phyloP scores from a whole-genome alignment of 2,888 invertebrate genomes.

The Caprella mutica region DNA sequence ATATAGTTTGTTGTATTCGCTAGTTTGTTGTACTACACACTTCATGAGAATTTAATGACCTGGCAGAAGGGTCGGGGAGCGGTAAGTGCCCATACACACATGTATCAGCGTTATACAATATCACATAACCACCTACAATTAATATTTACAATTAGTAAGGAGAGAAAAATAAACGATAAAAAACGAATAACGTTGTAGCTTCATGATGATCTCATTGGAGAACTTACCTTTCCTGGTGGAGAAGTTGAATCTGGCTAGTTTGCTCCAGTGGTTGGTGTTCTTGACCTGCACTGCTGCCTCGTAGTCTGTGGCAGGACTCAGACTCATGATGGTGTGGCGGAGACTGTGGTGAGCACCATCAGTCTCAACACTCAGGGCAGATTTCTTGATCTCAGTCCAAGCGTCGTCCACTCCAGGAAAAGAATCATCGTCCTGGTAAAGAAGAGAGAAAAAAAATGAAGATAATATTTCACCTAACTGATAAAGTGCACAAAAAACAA shows the following conservation, averaged over 20 bases:
- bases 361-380: neutral
- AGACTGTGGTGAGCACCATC: conserved; percentile 18
- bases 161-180: neutral
- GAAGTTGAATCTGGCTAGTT: conserved; percentile 22
- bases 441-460: too few species aligned
- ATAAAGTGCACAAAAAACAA: too few species aligned
- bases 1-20: too few species aligned
- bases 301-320: conserved; percentile 31
- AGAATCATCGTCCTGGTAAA: too few species aligned
- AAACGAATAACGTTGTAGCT: neutral
- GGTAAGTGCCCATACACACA: neutral
- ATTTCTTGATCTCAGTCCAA: conserved; percentile 4
- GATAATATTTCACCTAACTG: too few species aligned
- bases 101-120: neutral
- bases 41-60: neutral
- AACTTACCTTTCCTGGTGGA: conserved; percentile 32
- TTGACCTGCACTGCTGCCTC: conserved; percentile 22
- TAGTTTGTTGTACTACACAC: too few species aligned
- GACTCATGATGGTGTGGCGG: conserved; percentile 22
- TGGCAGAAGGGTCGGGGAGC: neutral
- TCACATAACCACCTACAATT: neutral
- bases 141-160: neutral
- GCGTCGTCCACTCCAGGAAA: conserved; percentile 1
- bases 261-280: conserved; percentile 28
- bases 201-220: neutral